These are phyloP conservation scores for Gila robusta DNA, from an alignment of 2,797 vertebrate genomes.

Conservation along the genomic window DNA sequence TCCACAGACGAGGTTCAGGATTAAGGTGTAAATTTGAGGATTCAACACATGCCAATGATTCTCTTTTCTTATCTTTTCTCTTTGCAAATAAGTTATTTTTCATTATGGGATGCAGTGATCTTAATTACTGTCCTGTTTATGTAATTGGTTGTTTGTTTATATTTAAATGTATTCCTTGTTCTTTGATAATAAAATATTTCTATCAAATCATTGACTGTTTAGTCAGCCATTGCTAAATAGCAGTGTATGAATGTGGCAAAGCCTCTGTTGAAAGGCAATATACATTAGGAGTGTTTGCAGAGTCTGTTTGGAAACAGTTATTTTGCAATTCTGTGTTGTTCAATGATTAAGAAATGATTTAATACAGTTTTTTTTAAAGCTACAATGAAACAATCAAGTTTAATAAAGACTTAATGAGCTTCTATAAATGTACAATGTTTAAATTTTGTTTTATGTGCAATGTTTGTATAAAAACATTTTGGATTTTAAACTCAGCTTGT, in stretches of 20 bases:
- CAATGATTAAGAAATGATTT: neutral
- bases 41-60: neutral
- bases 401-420: neutral
- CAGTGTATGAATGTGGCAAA: neutral
- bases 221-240: neutral
- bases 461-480: neutral
- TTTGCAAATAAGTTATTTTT: neutral
- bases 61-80: neutral
- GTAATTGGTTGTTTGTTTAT: neutral
- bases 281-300: neutral
- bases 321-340: neutral
- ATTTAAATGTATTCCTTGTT: conserved; percentile 13
- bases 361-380: neutral
- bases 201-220: neutral
- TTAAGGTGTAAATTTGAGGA: conserved; percentile 71
- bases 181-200: conserved; percentile 22
- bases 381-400: neutral
- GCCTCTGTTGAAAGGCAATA: neutral
- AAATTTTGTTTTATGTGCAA: neutral
- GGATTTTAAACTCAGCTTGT: too few species aligned
- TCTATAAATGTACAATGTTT: neutral
- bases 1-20: conserved; percentile 71
- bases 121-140: conserved; percentile 27
- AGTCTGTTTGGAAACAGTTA: neutral
- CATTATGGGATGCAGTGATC: neutral